Evolutionary conservation across 2,888 invertebrate species (phyloP).

Genomic region (Chesias legatella): DNA sequence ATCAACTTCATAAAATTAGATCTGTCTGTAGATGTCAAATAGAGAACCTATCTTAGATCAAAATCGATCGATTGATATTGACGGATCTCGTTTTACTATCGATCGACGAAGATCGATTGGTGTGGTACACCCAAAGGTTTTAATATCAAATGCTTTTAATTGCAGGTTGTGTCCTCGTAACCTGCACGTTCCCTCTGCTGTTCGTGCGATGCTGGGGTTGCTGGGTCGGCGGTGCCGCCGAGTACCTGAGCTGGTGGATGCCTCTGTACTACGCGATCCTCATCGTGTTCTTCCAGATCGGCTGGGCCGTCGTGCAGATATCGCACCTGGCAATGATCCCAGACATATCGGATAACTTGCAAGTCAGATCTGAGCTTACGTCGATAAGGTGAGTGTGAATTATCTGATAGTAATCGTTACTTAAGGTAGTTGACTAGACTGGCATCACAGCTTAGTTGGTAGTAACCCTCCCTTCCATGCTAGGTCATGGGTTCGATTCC

Average conservation of each 20-base stretch:
- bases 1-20: no score
- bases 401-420: no score
- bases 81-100: no score
- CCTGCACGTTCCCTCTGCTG: constrained; percentile 87
- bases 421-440: no score
- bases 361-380: constrained; percentile 88
- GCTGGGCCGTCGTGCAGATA: constrained; percentile 97
- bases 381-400: constrained; percentile 87
- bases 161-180: constrained; percentile 84
- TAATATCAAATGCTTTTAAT: constrained; percentile 11
- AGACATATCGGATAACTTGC: constrained; percentile 84
- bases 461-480: no score
- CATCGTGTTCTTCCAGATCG: constrained; percentile 91
- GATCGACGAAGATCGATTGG: no score
- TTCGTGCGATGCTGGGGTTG: constrained; percentile 86
- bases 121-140: no score
- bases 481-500: no score
- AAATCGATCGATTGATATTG: no score
- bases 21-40: no score
- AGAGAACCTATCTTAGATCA: no score
- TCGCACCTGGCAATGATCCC: constrained; percentile 96
- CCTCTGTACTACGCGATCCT: constrained; percentile 78
- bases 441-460: no score
- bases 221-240: constrained; percentile 45
- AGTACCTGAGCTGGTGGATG: constrained; percentile 73